A percentile compares a stretch with the other conserved stretches of the same genome.
Evolutionary conservation across 2,113 vertebrate genomes (phyloP).

Genomic region (Phylloscopus trochiloides): DNA sequence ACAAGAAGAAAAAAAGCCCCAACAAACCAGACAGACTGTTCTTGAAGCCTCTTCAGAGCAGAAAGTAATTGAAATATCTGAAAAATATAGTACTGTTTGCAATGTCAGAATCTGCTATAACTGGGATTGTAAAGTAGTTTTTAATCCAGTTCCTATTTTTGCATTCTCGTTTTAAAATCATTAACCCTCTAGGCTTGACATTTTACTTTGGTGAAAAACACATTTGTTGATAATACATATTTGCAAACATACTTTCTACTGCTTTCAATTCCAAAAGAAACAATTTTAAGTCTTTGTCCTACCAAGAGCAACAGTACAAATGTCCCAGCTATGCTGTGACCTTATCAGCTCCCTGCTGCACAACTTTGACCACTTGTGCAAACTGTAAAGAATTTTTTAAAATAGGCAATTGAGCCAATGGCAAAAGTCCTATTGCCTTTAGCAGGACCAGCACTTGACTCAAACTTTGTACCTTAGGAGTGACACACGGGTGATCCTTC

Average conservation of each 20-base stretch:
- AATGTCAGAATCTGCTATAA: background rate
- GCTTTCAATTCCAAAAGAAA: background rate
- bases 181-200: background rate
- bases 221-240: background rate
- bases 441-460: background rate
- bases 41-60: background rate
- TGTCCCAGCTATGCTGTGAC: background rate
- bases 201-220: background rate
- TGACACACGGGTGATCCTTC: fast-evolving
- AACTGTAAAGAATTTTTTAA: background rate
- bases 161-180: background rate
- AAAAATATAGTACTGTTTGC: background rate
- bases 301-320: background rate
- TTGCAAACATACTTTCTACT: background rate
- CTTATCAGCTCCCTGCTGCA: background rate
- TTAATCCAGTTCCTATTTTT: background rate
- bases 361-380: background rate
- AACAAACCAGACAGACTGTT: background rate
- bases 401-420: background rate
- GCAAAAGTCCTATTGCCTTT: background rate
- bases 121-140: background rate
- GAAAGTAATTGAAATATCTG: background rate
- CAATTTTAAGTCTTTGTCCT: background rate
- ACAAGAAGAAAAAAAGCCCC: background rate
- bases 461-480: background rate